Base-by-base conservation (phyloP, 1,140 invertebrate species). In the Rhopalosiphum maidis region DNA sequence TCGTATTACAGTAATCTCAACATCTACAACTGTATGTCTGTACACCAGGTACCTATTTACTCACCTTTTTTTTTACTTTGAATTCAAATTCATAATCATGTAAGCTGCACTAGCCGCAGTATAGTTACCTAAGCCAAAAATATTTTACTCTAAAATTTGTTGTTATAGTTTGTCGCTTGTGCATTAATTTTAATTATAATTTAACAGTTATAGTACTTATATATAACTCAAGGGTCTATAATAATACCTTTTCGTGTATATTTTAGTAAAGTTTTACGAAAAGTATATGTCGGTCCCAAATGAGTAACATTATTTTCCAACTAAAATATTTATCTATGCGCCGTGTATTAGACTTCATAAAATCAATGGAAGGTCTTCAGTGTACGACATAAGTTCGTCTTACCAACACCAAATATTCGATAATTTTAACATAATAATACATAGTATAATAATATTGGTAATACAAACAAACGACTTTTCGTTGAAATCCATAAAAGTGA, bases 151-250 rank as follows among this genome's bases (percentile, higher is more conserved):
- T 88, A n/a, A 88, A 48, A 88, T 88, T 48, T 87, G 86, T 35
- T 88, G 46, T 88, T 88, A 48, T 41, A 41, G 41, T 41, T 41
- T 41, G 41, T 41, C 41, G 86, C 51, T 88, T 48, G 30, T 4
- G 86, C 30, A 88, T 88, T 88, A 48, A 48, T 88, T 88, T 88
- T 88, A 88, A 88, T 88, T 88, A 88, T 48, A 46, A 88, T 88
- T 35, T 48, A 88, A 88, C 86, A 88, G 43, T 88, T 88, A 88
- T 51, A 88, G 46, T 88, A 41, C 60, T 77, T 77, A 77, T n/a
- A 77, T 46, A n/a, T 88, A 48, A 88, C 86, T 48, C 46, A 88
- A 88, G 46, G 43, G 86, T n/a, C 46, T 88, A 48, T 88, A 88
- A 48, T 88, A 88, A 88, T 88, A 88, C 85, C 43, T 43, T 46